Conservation (phyloP, 2,113 vertebrate genomes). For the Marmota monax region DNA sequence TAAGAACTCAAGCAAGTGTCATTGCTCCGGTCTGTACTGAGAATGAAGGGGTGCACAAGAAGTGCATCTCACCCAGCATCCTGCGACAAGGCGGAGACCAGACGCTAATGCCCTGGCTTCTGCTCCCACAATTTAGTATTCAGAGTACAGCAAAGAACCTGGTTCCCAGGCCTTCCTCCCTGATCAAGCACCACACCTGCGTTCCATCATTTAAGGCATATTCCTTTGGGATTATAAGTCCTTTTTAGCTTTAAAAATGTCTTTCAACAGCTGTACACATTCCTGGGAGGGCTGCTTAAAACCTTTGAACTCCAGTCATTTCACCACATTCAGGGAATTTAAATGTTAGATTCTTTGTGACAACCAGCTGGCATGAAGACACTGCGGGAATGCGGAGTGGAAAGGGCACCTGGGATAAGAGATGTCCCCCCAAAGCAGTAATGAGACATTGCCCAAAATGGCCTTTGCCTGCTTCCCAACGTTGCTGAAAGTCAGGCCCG, state of each 20-base stretch:
- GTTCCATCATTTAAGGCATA: neutral
- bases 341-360: neutral
- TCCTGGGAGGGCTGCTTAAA: neutral
- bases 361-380: neutral
- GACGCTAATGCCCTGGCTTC: neutral
- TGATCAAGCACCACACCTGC: neutral
- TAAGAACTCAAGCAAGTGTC: neutral
- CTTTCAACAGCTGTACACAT: slow-evolving; percentile 2
- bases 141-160: neutral
- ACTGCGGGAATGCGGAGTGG: accelerated
- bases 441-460: neutral
- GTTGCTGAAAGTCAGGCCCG: neutral
- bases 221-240: neutral
- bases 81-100: neutral
- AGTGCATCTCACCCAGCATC: too few species aligned
- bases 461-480: neutral
- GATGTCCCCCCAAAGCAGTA: neutral
- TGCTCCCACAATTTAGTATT: neutral
- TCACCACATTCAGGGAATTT: neutral
- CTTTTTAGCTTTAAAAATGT: neutral
- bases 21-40: neutral
- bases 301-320: slow-evolving; percentile 15
- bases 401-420: neutral
- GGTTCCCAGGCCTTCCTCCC: neutral
- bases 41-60: neutral